Conservation (phyloP, 1,140 invertebrate genomes). For the Ganaspis sp. region DNA sequence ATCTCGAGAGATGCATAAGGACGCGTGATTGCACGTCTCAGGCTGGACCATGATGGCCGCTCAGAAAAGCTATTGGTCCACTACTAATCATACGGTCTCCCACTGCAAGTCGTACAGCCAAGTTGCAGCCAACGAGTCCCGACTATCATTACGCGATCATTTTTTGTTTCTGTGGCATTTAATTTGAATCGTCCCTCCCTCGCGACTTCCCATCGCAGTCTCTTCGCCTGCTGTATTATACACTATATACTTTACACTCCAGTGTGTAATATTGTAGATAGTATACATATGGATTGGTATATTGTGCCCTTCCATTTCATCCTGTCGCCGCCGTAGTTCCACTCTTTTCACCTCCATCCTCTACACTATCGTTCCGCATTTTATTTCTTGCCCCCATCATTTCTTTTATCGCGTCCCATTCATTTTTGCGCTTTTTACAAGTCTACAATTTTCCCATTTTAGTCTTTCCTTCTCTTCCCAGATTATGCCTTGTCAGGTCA, state of each 20-base stretch:
- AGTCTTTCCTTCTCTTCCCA: not conserved
- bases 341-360: not conserved
- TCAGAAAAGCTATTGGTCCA: slow-evolving; percentile 64
- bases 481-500: slow-evolving; percentile 11
- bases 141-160: slow-evolving; percentile 60
- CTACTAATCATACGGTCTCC: slow-evolving; percentile 63
- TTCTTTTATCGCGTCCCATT: slow-evolving; percentile 12
- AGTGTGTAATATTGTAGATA: not conserved
- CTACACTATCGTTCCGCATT: not conserved
- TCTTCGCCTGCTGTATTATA: not conserved
- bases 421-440: slow-evolving; percentile 12
- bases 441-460: slow-evolving; percentile 7
- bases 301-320: not conserved
- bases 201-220: slow-evolving; percentile 19
- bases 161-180: slow-evolving; percentile 59
- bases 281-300: not conserved
- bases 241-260: slow-evolving; percentile 8
- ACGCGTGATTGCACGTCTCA: slow-evolving; percentile 66
- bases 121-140: slow-evolving; percentile 55
- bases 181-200: slow-evolving; percentile 59
- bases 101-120: slow-evolving; percentile 49
- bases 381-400: not conserved
- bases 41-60: slow-evolving; percentile 69
- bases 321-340: not conserved
- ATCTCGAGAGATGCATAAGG: slow-evolving; percentile 38